Conservation (phyloP, 2,113 vertebrate species). For the Eonycteris spelaea region DNA sequence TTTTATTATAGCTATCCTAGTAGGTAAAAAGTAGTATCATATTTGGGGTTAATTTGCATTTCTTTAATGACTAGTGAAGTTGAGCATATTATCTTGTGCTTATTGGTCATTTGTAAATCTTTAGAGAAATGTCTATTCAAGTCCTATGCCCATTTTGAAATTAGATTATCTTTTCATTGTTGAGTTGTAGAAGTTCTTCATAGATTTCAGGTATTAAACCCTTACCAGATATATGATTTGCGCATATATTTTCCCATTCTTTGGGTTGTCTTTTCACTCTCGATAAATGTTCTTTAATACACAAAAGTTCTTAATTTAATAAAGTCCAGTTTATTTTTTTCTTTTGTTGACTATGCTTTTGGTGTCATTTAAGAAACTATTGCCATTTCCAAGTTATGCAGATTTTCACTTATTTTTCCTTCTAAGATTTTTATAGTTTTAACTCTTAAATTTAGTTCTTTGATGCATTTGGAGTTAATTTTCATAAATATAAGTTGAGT, state of each 20-base stretch:
- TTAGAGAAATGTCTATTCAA: not conserved
- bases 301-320: not conserved
- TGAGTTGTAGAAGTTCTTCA: not conserved
- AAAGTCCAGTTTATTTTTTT: not conserved
- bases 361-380: not conserved
- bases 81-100: not conserved
- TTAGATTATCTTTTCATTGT: not conserved
- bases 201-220: not conserved
- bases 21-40: not conserved
- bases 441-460: not conserved
- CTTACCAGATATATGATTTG: not conserved
- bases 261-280: too few species aligned
- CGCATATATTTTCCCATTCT: not conserved
- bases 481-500: not conserved
- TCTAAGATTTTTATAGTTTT: not conserved
- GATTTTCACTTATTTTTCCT: not conserved
- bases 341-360: not conserved
- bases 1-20: not conserved
- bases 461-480: not conserved
- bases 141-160: not conserved
- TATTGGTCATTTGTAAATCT: not conserved
- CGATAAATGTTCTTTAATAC: not conserved
- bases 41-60: not conserved
- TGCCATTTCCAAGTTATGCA: not conserved
- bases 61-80: not conserved